Evolutionary conservation across 2,888 invertebrate species (phyloP).

Genomic region (Caenorhabditis zanzibari): DNA sequence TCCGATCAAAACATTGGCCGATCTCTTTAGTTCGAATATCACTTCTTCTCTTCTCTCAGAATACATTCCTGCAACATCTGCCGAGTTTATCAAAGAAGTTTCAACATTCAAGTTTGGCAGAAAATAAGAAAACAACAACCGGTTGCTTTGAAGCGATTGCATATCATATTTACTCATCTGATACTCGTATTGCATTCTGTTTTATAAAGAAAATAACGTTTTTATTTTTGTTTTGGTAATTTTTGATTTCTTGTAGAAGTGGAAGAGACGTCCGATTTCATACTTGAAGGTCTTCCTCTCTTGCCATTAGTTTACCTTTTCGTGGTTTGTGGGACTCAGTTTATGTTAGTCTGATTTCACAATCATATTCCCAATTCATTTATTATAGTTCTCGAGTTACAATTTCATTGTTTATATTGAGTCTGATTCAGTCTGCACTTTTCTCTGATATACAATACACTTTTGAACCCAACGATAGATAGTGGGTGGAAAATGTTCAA

Average conservation of each 20-base stretch:
- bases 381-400: conserved; percentile 40
- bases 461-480: conserved; percentile 9
- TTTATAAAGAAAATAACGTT: conserved; percentile 23
- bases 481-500: conserved; percentile 49
- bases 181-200: conserved; percentile 47
- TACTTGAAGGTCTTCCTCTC: conserved; percentile 13
- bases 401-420: conserved; percentile 44
- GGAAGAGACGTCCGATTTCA: conserved; percentile 35
- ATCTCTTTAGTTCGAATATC: conserved; percentile 45
- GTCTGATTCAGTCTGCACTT: conserved; percentile 30
- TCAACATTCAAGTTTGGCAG: conserved; percentile 55
- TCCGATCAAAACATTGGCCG: conserved; percentile 50
- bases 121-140: conserved; percentile 39
- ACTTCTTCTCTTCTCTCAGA: conserved; percentile 34
- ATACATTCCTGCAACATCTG: conserved; percentile 32
- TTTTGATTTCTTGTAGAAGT: conserved; percentile 1
- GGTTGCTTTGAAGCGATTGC: neutral
- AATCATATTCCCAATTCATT: conserved; percentile 16
- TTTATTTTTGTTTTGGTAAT: neutral
- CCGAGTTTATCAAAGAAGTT: conserved; percentile 47
- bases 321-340: conserved; percentile 50
- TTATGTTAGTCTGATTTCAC: conserved; percentile 34
- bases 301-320: neutral
- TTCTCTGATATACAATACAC: conserved; percentile 10
- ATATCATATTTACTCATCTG: conserved; percentile 27